phyloP scores from a whole-genome alignment of 2,888 invertebrate species.

The Cryptocheilus praepositus region DNA sequence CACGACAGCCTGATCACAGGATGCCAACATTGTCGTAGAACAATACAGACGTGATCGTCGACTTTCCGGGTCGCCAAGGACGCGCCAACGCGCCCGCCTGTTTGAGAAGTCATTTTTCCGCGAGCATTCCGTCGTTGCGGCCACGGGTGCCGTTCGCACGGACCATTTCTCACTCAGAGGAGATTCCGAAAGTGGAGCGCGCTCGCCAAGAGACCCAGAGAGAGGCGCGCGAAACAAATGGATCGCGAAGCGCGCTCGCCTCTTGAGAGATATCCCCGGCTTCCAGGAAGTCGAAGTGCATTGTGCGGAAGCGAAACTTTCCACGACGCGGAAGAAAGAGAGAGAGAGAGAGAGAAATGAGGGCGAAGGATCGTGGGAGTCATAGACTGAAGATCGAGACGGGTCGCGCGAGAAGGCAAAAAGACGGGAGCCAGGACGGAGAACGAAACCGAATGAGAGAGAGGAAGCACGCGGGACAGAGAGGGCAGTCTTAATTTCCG shows the following conservation, averaged over 20 bases:
- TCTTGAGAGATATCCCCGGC: conserved; percentile 24
- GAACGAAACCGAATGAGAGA: not conserved
- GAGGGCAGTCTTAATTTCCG: not conserved
- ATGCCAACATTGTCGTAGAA: no score
- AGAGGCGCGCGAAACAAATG: conserved; percentile 45
- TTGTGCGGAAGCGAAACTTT: conserved; percentile 2
- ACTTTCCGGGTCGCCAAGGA: no score
- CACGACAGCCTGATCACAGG: no score
- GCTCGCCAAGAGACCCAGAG: no score
- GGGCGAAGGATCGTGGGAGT: not conserved
- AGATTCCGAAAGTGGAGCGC: conserved; percentile 11
- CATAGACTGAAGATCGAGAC: not conserved
- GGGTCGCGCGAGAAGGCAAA: not conserved
- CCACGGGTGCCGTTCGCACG: conserved; percentile 10
- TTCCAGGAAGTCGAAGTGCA: conserved; percentile 1
- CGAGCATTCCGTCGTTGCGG: conserved; percentile 1
- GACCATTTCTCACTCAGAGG: conserved; percentile 9
- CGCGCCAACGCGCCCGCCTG: no score
- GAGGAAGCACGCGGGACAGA: not conserved
- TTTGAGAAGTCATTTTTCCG: no score
- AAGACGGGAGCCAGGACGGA: no score
- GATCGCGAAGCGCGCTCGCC: conserved; percentile 46
- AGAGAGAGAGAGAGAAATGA: not conserved
- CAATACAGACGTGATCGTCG: no score
- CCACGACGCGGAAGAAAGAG: not conserved